Conservation (phyloP, 2,888 invertebrate genomes). For the Amphimallon solstitiale region DNA sequence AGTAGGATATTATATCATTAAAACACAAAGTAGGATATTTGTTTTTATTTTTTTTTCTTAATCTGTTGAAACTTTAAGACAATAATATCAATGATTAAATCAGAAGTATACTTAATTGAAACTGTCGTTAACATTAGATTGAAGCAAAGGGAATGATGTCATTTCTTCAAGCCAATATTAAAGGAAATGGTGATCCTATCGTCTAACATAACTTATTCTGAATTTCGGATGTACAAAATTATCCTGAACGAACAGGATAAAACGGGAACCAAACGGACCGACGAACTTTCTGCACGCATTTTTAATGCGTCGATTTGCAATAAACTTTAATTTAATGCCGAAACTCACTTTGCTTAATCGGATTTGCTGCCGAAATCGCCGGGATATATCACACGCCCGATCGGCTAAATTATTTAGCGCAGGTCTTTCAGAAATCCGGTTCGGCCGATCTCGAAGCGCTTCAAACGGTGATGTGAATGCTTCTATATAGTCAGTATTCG, state of each 20-base stretch:
- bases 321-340: slow-evolving; percentile 22
- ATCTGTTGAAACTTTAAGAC: too few species aligned
- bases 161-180: not conserved
- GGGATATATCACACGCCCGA: slow-evolving; percentile 15
- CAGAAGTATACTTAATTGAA: too few species aligned
- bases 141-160: too few species aligned
- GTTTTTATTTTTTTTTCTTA: too few species aligned
- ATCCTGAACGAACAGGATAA: slow-evolving; percentile 1
- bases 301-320: slow-evolving; percentile 23
- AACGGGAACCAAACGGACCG: slow-evolving; percentile 4
- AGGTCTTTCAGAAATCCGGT: slow-evolving; percentile 11
- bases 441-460: slow-evolving; percentile 4
- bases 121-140: too few species aligned
- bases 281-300: slow-evolving; percentile 21
- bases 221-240: not conserved
- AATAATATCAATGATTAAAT: too few species aligned
- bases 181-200: not conserved
- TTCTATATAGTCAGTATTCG: not conserved
- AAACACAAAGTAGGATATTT: too few species aligned
- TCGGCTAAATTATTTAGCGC: slow-evolving; percentile 25
- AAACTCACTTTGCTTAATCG: slow-evolving; percentile 13
- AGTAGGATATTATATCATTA: too few species aligned
- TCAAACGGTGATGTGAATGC: slow-evolving; percentile 10
- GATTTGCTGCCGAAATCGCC: slow-evolving; percentile 16
- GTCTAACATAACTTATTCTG: not conserved